phyloP scores from a whole-genome alignment of 2,888 invertebrate species.

The Spicauda simplicius region DNA sequence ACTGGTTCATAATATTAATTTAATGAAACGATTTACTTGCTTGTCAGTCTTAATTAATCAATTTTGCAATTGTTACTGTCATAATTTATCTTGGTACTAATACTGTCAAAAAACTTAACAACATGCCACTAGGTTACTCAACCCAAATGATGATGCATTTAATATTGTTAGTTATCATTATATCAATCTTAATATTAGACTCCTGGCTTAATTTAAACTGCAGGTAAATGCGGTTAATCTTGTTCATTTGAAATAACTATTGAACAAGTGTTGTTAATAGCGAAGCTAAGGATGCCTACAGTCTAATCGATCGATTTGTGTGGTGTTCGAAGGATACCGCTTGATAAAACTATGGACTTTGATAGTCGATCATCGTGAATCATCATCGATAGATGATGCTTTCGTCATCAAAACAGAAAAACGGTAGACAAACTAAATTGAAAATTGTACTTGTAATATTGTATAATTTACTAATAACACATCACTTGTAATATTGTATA shows the following conservation, averaged over 20 bases:
- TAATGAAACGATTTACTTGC: too few relatives aligned
- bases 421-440: too few relatives aligned
- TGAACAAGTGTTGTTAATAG: background rate
- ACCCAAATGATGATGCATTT: conserved; percentile 6
- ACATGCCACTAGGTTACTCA: conserved; percentile 5
- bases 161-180: background rate
- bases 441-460: too few relatives aligned
- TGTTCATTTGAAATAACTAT: background rate
- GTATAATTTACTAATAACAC: too few relatives aligned
- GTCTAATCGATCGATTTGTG: too few relatives aligned
- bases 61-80: background rate
- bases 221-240: background rate
- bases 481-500: too few relatives aligned
- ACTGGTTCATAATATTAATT: too few relatives aligned
- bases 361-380: too few relatives aligned
- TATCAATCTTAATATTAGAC: conserved; percentile 1
- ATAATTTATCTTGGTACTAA: background rate
- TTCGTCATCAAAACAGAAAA: too few relatives aligned
- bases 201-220: background rate
- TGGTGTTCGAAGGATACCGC: too few relatives aligned
- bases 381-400: too few relatives aligned
- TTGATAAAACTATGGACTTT: too few relatives aligned
- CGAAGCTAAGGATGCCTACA: background rate
- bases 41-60: background rate
- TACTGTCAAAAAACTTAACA: background rate